Evolutionary conservation across 2,797 vertebrate genomes (phyloP), one percentile per base, ranked within the genome.

Genomic region (Macropus fuliginosus): DNA sequence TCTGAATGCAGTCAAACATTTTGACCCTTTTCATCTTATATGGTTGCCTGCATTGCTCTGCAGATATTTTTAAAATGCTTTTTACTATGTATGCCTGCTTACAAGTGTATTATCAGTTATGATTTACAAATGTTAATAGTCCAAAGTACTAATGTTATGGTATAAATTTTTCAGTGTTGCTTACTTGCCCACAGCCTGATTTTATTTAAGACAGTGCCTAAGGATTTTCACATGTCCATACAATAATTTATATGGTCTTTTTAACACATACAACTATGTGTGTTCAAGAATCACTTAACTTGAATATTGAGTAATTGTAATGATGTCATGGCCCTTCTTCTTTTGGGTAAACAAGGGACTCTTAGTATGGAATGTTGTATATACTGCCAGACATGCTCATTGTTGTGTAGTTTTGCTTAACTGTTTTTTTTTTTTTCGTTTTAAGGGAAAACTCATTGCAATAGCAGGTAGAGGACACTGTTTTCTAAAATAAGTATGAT

Each of bases 1-100:
- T 96, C 52, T 54, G n/a, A 56, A 56, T 92, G 10, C 46, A 92
- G 46, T 95, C 94, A 92, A 95, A 94, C 29, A 91, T 93, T 96
- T 93, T 94, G 93, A 16, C 87, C n/a, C 87, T 95, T 92, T n/a
- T 95, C 54, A 50, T 52, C 96, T 96, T 93, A 94, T 27, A 21
- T 92, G 89, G 27, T 74, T 96, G 18, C 3, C 54, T 93, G 29
- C 29, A 56, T 92, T 94, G 50, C 95, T 12, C 66, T 94, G 31
- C 3, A 87, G 40, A 87, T 87, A 12, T 87, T 87, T 87, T 50
- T 40, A 9, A 87, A 40, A 34, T 66, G 29, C 52, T n/a, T 66
- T 62, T 62, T 34, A 16, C 14, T 4, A 66, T 1, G 14, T 18
- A 21, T 74, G 34, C 62, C 4, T 74, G 34, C 16, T 74, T 74